These are phyloP conservation scores for Monopis laevigella DNA, from an alignment of 2,888 invertebrate genomes.

Conservation along the genomic window DNA sequence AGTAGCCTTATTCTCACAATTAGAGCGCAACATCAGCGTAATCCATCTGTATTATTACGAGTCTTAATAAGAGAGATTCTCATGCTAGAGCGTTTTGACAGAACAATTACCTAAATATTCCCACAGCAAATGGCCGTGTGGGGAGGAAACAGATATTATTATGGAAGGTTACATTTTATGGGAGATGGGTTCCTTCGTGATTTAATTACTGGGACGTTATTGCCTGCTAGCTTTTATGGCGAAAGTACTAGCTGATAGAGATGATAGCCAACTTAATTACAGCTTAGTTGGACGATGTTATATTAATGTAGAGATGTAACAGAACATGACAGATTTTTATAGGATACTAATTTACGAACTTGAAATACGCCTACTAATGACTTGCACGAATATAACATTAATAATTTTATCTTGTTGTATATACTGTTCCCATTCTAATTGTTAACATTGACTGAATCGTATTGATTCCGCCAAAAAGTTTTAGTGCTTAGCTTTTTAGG, in stretches of 20 bases:
- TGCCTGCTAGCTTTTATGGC: too few relatives aligned
- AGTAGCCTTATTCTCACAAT: slow-evolving; percentile 37
- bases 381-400: too few relatives aligned
- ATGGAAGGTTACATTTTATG: not conserved
- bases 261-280: too few relatives aligned
- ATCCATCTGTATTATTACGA: slow-evolving; percentile 9
- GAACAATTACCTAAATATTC: slow-evolving; percentile 50
- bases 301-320: too few relatives aligned
- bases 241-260: too few relatives aligned
- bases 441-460: not conserved
- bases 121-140: slow-evolving; percentile 27
- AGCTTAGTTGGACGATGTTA: too few relatives aligned
- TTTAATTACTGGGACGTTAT: too few relatives aligned
- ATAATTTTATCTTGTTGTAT: not conserved
- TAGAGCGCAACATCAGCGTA: slow-evolving; percentile 21
- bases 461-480: not conserved
- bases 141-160: slow-evolving; percentile 8
- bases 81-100: slow-evolving; percentile 35
- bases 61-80: slow-evolving; percentile 36
- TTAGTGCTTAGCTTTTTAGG: too few relatives aligned
- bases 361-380: too few relatives aligned
- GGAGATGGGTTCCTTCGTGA: too few relatives aligned
- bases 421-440: not conserved
- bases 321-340: too few relatives aligned
- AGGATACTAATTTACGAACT: too few relatives aligned